Evolutionary conservation across 2,113 vertebrate genomes (phyloP).

Genomic region (Saccopteryx bilineata): DNA sequence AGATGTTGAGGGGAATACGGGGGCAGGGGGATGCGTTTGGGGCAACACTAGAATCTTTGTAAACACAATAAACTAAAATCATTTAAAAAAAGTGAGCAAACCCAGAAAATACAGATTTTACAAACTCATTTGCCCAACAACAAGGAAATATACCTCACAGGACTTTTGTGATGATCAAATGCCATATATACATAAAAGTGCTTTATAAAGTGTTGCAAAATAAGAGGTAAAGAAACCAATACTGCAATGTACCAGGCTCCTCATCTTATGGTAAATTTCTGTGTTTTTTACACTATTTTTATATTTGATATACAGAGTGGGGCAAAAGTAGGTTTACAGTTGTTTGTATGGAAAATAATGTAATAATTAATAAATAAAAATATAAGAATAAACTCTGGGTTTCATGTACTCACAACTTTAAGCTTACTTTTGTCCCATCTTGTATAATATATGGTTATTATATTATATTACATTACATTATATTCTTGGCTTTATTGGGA

Average conservation of each 20-base stretch:
- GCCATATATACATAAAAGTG: neutral
- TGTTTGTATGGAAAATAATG: neutral
- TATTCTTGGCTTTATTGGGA: neutral
- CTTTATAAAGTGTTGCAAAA: constrained; percentile 25
- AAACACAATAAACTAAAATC: too few relatives aligned
- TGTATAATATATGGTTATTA: neutral
- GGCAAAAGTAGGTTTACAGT: neutral
- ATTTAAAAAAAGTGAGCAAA: too few relatives aligned
- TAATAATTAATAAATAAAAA: neutral
- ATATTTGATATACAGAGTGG: neutral
- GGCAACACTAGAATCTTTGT: too few relatives aligned
- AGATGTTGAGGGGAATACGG: too few relatives aligned
- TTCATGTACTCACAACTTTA: neutral
- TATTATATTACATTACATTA: neutral
- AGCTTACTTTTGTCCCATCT: neutral
- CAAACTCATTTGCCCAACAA: too few relatives aligned
- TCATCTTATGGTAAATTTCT: neutral
- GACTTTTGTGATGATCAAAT: neutral
- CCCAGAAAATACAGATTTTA: too few relatives aligned
- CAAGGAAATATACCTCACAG: neutral
- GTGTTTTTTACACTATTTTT: neutral
- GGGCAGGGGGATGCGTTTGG: too few relatives aligned
- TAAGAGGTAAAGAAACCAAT: neutral
- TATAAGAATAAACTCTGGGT: neutral
- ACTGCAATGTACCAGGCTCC: neutral